Evolutionary conservation across 2,797 vertebrate species (phyloP).

Genomic region (Nyctibius grandis): DNA sequence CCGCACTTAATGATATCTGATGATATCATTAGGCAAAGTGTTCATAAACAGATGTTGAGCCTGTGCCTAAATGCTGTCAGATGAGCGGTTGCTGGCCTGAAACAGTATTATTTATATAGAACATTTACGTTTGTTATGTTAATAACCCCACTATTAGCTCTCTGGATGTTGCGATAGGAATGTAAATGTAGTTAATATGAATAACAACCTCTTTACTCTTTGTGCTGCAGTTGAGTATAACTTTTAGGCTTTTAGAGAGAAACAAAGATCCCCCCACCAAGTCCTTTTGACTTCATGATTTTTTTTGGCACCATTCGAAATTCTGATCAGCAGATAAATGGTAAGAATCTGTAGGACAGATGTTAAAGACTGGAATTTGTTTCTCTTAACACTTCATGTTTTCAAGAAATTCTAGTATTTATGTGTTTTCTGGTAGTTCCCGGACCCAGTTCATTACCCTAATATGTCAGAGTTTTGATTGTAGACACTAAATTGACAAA

Average conservation of each 20-base stretch:
- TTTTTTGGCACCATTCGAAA: conserved; percentile 69
- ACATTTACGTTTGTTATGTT: conserved; percentile 99
- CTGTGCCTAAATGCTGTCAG: conserved; percentile 99
- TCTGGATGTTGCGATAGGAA: conserved; percentile 93
- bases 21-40: conserved; percentile 99
- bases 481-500: conserved; percentile 44
- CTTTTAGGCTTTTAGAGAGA: conserved; percentile 83
- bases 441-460: conserved; percentile 35
- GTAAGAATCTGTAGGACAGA: conserved; percentile 73
- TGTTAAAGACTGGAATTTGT: conserved; percentile 73
- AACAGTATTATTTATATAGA: conserved; percentile 99
- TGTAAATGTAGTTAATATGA: conserved; percentile 92
- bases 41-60: conserved; percentile 99
- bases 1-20: conserved; percentile 99
- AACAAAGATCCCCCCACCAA: conserved; percentile 79
- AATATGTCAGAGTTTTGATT: conserved; percentile 40
- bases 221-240: conserved; percentile 86
- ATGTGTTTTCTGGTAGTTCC: conserved; percentile 54
- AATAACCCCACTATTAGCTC: conserved; percentile 99
- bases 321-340: conserved; percentile 76
- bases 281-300: conserved; percentile 76
- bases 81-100: conserved; percentile 93
- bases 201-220: conserved; percentile 88
- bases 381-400: conserved; percentile 68
- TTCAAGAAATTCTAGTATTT: conserved; percentile 63